Evolutionary conservation across 2,888 invertebrate species (phyloP).

Genomic region (Lasioglossum figueresi): DNA sequence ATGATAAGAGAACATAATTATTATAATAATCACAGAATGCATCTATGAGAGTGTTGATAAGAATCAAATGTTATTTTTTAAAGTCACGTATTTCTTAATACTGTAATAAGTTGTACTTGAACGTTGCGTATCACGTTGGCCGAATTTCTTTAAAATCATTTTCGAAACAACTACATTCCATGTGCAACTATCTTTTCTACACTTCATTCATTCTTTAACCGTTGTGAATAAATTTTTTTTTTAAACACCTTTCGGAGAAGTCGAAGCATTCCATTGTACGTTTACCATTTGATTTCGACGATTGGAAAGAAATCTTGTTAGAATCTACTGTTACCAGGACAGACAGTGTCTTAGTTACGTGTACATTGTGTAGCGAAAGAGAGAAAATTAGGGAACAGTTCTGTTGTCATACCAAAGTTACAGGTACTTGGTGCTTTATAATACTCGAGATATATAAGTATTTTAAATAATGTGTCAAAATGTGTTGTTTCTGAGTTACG

Average conservation of each 20-base stretch:
- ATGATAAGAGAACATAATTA: constrained; percentile 36
- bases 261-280: constrained; percentile 62
- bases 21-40: constrained; percentile 26
- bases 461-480: constrained; percentile 56
- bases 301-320: constrained; percentile 29
- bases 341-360: constrained; percentile 22
- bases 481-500: constrained; percentile 21
- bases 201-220: constrained; percentile 35
- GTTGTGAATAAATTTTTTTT: neutral
- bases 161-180: constrained; percentile 58
- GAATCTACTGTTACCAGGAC: neutral
- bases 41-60: constrained; percentile 35
- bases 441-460: constrained; percentile 60
- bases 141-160: constrained; percentile 27
- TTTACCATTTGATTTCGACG: constrained; percentile 43
- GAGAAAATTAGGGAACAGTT: constrained; percentile 50
- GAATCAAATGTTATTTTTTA: constrained; percentile 61
- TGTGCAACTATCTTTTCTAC: constrained; percentile 35
- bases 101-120: constrained; percentile 41
- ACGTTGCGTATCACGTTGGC: constrained; percentile 14
- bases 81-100: constrained; percentile 33
- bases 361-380: constrained; percentile 31
- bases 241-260: constrained; percentile 16
- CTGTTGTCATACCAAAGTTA: constrained; percentile 64
- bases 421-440: constrained; percentile 65